Base-by-base conservation (phyloP, 2,888 invertebrate genomes). In the Pomacea canaliculata region DNA sequence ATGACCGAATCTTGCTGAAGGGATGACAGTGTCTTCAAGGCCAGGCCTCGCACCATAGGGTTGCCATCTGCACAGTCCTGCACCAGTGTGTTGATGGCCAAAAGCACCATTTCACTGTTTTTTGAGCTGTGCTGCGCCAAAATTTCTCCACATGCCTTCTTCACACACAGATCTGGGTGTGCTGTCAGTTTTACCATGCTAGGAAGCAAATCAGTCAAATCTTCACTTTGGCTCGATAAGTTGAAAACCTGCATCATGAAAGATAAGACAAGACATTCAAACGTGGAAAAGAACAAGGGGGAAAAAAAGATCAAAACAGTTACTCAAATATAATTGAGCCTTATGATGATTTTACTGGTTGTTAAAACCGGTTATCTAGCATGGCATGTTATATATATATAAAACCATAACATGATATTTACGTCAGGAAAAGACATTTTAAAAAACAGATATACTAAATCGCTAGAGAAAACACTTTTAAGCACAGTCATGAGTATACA, bases 171-270 rank as follows among this genome's bases (percentile, higher is more conserved):
- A 78, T 89, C 88, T 66, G 84, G 81, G 73, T 86, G 86, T 18
- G 89, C 87, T 67, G 89, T 73, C 9, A 87, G 82, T 77, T 90
- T 89, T 27, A 87, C 84, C 19, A 88, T 81, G 10, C 83, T 79
- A 10, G 89, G 87, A 37, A 88, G 79, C 19, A 87, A 73, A n/a
- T 79, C 71, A 18, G 81, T 77, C 16, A 85, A 68, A 79, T 87
- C 83, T 23, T 73, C 74, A 19, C 83, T 81, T 48, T 80, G 73
- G 10, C 68, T 69, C 37, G 78, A 74, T 27, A 81, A 68, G 13
- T 71, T 72, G 77, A 83, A 72, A 13, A 83, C 82, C 85, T 85
- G 78, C 97, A 92, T 8, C 49, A 56, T 59, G 67, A 49, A 71
- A 68, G 18, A 62, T 46, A 51, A 69, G 13, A 63, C 68, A 71